phyloP scores from a whole-genome alignment of 2,113 vertebrate genomes.

The Clarias magur region DNA sequence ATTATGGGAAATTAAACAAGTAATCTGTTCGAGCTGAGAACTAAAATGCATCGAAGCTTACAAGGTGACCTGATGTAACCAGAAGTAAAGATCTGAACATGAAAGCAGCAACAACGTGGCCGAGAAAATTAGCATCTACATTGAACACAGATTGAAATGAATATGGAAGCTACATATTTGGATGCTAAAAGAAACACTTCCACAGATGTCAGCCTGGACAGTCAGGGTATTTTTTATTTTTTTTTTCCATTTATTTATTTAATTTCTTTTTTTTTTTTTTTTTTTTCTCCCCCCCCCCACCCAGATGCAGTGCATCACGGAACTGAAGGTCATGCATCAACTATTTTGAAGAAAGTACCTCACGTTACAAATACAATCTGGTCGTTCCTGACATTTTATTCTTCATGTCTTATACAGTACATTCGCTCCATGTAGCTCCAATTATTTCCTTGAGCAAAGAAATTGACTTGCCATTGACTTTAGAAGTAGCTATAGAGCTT shows the following conservation, averaged over 20 bases:
- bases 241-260: no score
- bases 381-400: no score
- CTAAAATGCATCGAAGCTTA: not conserved
- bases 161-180: slow-evolving; percentile 20
- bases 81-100: not conserved
- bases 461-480: slow-evolving; percentile 1
- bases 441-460: not conserved
- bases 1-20: not conserved
- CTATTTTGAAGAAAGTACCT: not conserved
- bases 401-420: not conserved
- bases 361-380: not conserved
- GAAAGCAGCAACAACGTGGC: no score
- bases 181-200: not conserved
- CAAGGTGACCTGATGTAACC: not conserved
- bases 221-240: not conserved
- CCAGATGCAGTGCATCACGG: not conserved
- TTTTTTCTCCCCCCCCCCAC: no score
- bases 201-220: not conserved
- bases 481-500: not conserved
- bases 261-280: no score
- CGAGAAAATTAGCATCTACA: slow-evolving; percentile 17
- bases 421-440: not conserved
- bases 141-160: slow-evolving; percentile 18
- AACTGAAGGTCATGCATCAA: not conserved
- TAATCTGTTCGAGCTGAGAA: not conserved